Percentiles rank a stretch among this genome's conserved stretches.
phyloP scores from a whole-genome alignment of 53 echinoderm and acorn worm species.

The Hippasteria phrygiana region DNA sequence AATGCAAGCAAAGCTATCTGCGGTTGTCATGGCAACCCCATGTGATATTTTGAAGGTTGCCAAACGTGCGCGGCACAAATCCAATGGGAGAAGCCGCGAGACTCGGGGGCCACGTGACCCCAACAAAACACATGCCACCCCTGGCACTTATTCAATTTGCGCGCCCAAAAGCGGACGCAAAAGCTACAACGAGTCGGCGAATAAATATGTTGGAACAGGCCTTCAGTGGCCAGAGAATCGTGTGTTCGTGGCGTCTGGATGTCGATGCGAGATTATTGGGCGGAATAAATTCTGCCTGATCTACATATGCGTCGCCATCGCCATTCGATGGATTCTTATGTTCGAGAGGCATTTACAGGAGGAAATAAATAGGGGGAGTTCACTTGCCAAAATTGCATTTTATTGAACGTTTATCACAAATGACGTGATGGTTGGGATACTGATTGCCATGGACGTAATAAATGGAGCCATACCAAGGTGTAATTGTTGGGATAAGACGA shows the following conservation, averaged over 20 bases:
- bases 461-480: background rate
- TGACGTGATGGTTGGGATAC: background rate
- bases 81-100: constrained; percentile 36
- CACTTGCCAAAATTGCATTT: background rate
- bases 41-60: constrained; percentile 33
- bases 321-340: background rate
- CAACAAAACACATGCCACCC: constrained; percentile 33
- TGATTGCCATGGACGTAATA: constrained; percentile 16
- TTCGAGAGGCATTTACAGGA: background rate
- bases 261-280: constrained; percentile 2
- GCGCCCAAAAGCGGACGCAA: constrained; percentile 47
- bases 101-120: constrained; percentile 17
- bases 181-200: constrained; percentile 3
- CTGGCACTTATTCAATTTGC: constrained; percentile 50
- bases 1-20: background rate
- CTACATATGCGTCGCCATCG: background rate
- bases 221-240: constrained; percentile 20
- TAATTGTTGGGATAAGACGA: constrained; percentile 6
- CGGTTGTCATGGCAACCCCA: constrained; percentile 25
- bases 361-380: background rate
- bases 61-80: constrained; percentile 31
- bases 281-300: constrained; percentile 21
- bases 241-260: constrained; percentile 46
- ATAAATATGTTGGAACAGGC: constrained; percentile 26
- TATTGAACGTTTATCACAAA: background rate